A percentile compares a stretch with the other conserved stretches of the same genome.
These are phyloP conservation scores for Epinotia bilunana DNA, from an alignment of 2,888 invertebrate species.

Conservation along the genomic window DNA sequence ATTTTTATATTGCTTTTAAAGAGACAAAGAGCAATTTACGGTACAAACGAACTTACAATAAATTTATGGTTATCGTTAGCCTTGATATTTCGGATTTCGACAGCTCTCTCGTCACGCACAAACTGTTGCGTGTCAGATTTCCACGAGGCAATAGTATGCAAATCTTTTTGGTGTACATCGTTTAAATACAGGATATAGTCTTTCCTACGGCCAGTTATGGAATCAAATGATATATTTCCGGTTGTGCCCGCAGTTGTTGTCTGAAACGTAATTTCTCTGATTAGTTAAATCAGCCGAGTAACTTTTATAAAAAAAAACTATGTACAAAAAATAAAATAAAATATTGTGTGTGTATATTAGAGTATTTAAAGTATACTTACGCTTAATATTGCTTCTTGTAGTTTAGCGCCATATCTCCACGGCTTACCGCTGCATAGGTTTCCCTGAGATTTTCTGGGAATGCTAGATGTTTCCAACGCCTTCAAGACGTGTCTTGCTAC, in stretches of 20 bases:
- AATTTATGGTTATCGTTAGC: slow-evolving; percentile 86
- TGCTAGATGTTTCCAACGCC: slow-evolving; percentile 58
- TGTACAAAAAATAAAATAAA: too few relatives aligned
- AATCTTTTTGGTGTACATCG: slow-evolving; percentile 70
- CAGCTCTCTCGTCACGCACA: slow-evolving; percentile 80
- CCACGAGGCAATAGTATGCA: slow-evolving; percentile 69
- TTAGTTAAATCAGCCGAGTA: too few relatives aligned
- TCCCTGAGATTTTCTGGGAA: slow-evolving; percentile 41
- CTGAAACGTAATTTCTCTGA: slow-evolving; percentile 66
- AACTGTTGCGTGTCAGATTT: slow-evolving; percentile 77
- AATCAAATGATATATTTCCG: slow-evolving; percentile 87
- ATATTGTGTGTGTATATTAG: too few relatives aligned
- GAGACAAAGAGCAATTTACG: too few relatives aligned
- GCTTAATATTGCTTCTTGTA: slow-evolving; percentile 70
- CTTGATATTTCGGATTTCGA: slow-evolving; percentile 76
- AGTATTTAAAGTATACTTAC: slow-evolving; percentile 51
- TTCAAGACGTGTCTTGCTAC: slow-evolving; percentile 70
- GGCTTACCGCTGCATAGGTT: slow-evolving; percentile 60
- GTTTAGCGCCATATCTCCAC: slow-evolving; percentile 66
- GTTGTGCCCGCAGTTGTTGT: slow-evolving; percentile 87
- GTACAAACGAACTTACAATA: slow-evolving; percentile 73
- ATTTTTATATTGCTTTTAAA: too few relatives aligned
- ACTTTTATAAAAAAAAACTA: too few relatives aligned
- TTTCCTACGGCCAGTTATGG: slow-evolving; percentile 86
- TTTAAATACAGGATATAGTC: slow-evolving; percentile 89